Percentiles rank a stretch among this genome's conserved stretches.
phyloP scores from a whole-genome alignment of 2,113 vertebrate genomes.

The Phodopus roborovskii region DNA sequence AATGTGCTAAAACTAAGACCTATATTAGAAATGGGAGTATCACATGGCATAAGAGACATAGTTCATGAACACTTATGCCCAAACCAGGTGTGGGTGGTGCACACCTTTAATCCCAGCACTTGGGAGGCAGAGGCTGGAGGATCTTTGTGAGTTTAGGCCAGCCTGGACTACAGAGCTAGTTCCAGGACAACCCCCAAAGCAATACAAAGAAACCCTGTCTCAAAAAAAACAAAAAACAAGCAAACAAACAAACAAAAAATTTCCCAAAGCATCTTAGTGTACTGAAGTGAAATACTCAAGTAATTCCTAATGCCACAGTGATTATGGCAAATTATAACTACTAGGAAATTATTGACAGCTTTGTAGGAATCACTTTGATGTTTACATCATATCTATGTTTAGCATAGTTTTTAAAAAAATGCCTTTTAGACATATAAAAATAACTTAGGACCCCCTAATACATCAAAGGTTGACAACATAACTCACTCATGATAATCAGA shows the following conservation, averaged over 20 bases:
- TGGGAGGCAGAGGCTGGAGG: no score
- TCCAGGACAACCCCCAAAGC: no score
- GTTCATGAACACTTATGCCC: background rate
- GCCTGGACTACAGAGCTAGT: no score
- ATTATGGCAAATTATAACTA: constrained; percentile 1
- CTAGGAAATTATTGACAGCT: background rate
- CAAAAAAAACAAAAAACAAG: no score
- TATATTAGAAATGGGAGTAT: background rate
- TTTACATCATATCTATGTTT: constrained; percentile 32
- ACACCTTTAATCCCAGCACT: no score
- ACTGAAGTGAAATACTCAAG: background rate
- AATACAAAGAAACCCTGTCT: no score
- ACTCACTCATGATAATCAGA: background rate
- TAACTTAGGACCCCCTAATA: background rate
- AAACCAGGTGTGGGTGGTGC: no score
- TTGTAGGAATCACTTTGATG: background rate
- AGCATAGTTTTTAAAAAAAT: background rate
- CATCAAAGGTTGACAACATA: background rate
- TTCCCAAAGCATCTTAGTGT: background rate
- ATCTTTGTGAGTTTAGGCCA: no score
- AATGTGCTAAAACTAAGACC: background rate
- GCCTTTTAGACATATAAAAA: background rate
- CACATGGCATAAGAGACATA: background rate
- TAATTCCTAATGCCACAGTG: background rate
- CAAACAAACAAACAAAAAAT: no score